phyloP scores from a whole-genome alignment of 2,113 vertebrate species.

The Axis porcinus region DNA sequence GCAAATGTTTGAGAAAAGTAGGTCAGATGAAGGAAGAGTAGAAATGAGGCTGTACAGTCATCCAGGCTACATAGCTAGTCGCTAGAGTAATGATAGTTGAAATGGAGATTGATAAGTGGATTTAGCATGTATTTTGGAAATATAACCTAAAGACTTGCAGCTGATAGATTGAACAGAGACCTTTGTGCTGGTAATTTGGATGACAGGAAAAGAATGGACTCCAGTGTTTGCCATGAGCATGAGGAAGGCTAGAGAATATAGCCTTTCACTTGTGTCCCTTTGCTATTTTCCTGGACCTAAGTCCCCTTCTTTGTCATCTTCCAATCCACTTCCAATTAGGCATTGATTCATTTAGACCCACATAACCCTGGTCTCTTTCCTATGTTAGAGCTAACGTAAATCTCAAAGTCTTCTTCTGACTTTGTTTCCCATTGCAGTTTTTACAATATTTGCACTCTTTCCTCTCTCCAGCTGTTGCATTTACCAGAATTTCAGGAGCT shows the following conservation, averaged over 20 bases:
- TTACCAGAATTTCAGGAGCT: background rate
- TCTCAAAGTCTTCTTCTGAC: background rate
- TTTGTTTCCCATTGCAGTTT: constrained; percentile 2
- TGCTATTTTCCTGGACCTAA: background rate
- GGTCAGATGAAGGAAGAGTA: background rate
- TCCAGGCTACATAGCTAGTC: background rate
- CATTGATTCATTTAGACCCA: background rate
- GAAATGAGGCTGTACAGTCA: background rate
- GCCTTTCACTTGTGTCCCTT: background rate
- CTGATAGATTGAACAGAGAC: background rate
- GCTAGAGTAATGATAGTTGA: background rate
- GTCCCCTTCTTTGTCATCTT: background rate
- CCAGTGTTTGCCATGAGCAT: background rate
- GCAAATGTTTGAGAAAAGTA: background rate
- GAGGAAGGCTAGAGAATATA: background rate
- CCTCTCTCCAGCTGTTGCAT: background rate
- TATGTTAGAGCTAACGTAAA: background rate
- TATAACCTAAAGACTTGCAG: background rate
- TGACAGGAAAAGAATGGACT: background rate
- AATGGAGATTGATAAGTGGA: background rate
- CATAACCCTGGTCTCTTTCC: background rate
- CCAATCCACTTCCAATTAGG: background rate
- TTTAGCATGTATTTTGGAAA: background rate
- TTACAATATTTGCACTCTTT: background rate
- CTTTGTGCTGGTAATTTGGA: background rate